Evolutionary conservation across 2,888 invertebrate species (phyloP), one percentile per base, ranked within the genome.

Genomic region (Adela reaumurella): DNA sequence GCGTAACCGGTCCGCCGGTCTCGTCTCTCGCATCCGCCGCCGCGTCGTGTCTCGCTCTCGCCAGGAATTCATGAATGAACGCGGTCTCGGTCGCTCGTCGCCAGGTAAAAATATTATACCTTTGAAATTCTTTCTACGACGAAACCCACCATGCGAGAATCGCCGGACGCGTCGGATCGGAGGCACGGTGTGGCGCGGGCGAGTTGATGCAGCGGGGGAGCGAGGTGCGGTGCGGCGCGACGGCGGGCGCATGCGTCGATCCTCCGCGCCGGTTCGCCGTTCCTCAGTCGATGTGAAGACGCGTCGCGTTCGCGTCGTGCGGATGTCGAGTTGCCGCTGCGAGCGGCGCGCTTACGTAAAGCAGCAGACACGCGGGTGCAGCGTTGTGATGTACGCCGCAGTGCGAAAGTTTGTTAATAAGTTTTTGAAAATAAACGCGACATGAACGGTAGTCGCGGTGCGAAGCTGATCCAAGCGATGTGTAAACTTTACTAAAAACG

Each of bases 251-350:
- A 78, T 79, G 81, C 77, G 81, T 72, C 58, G 62, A 49, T 48
- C 63, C 66, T 67, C 63, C 65, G 62, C 64, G 65, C 65, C 63
- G 67, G 67, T 68, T 66, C 71, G 64, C 70, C 68, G 55, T 52
- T 51, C 55, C 56, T 55, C 74, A 77, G 78, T 78, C 70, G 67
- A 68, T 66, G 65, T 63, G 62, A 61, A 69, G 62, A 61, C 68
- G 68, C 50, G 53, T 59, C 70, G 72, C 68, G 72, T 58, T 73
- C 64, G 63, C 63, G 68, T 59, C 68, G 70, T 59, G 83, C 81
- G 63, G 71, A 70, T 86, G 89, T 74, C 91, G 91, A 59, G 80
- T 83, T 8, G 82, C 82, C 62, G 68, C 58, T 67, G 63, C 60
- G 67, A 67, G 74, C 76, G 74, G 74, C 76, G 77, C 74, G 72